Conservation (phyloP, 2,113 vertebrate genomes). For the Burhinus oedicnemus region DNA sequence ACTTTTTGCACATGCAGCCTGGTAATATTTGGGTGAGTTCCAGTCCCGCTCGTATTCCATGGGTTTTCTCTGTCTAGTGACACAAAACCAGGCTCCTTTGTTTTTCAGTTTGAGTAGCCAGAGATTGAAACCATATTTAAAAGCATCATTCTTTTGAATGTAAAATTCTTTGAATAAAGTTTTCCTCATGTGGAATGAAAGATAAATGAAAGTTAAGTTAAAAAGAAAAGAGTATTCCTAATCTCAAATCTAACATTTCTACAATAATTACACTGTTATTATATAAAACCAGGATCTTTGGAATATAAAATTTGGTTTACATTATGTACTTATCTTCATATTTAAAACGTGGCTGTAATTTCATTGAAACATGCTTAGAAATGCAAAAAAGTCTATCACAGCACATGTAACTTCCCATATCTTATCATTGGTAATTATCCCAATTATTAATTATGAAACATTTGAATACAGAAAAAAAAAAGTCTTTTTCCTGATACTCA, state of each 20-base stretch:
- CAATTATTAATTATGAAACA: background rate
- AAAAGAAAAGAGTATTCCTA: background rate
- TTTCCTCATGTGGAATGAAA: background rate
- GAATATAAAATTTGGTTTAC: background rate
- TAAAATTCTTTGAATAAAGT: background rate
- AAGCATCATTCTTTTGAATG: background rate
- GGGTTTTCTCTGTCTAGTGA: background rate
- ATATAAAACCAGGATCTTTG: background rate
- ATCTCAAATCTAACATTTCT: background rate
- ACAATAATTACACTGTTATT: rapidly evolving
- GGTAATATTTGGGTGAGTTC: background rate
- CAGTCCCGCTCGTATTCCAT: rapidly evolving
- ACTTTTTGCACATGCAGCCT: background rate
- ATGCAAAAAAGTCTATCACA: background rate
- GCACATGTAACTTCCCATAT: background rate
- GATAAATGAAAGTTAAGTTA: background rate
- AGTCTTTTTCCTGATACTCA: rapidly evolving
- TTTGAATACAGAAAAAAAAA: background rate
- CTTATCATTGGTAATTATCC: background rate
- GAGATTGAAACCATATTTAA: background rate
- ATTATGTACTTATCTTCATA: background rate
- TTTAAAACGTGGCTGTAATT: background rate
- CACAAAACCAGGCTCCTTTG: background rate
- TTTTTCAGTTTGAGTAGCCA: background rate
- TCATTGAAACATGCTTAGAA: background rate